These are phyloP conservation scores for Hassar affinis DNA, from an alignment of 2,113 vertebrate genomes.

Conservation along the genomic window DNA sequence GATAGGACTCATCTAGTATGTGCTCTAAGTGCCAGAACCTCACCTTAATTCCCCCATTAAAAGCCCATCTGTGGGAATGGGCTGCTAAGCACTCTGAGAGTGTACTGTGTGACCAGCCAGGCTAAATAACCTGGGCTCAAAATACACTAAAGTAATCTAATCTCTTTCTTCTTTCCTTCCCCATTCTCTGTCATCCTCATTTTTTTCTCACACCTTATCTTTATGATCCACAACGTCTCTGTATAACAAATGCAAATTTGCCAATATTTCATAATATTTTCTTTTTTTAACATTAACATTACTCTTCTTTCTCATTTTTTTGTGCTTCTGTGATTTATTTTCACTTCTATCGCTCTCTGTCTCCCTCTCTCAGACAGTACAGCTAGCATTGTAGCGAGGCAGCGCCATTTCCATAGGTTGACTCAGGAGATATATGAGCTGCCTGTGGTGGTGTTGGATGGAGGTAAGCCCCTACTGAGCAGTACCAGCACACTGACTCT, in stretches of 20 bases:
- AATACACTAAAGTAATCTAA: constrained; percentile 51
- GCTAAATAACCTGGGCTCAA: constrained; percentile 29
- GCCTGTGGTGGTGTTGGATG: constrained; percentile 80
- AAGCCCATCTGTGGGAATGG: constrained; percentile 52
- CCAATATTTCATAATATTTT: constrained; percentile 30
- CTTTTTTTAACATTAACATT: not conserved
- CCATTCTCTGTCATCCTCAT: not conserved
- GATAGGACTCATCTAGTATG: constrained; percentile 38
- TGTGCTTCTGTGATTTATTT: constrained; percentile 14
- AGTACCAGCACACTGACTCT: constrained; percentile 83
- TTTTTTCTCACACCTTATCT: not conserved
- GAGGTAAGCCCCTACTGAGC: constrained; percentile 80
- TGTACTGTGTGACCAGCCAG: constrained; percentile 29
- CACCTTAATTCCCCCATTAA: constrained; percentile 54
- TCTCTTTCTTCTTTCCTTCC: not conserved
- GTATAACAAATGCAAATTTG: not conserved
- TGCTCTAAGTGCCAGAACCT: constrained; percentile 42
- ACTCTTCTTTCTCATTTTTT: not conserved
- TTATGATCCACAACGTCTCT: not conserved
- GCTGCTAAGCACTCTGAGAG: constrained; percentile 45
- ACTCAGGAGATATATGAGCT: constrained; percentile 81
- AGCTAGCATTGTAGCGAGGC: constrained; percentile 77
- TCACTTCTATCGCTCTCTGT: constrained; percentile 18
- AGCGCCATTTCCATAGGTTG: constrained; percentile 77
- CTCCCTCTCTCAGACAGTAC: constrained; percentile 73